These are phyloP conservation scores for Misgurnus anguillicaudatus DNA, from an alignment of 2,113 vertebrate genomes.

Conservation along the genomic window DNA sequence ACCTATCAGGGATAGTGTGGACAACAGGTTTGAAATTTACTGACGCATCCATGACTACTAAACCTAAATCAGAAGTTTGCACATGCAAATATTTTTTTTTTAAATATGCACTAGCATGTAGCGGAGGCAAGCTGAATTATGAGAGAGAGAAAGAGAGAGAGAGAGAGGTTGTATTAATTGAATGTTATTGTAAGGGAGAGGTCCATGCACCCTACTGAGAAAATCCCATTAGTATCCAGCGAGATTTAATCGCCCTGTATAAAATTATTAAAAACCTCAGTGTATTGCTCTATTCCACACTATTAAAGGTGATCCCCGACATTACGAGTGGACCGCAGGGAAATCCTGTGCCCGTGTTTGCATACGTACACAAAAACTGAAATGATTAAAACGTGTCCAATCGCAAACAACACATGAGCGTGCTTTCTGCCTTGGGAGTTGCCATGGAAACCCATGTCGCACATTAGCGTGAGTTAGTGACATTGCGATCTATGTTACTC, in stretches of 20 bases:
- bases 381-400: conserved; percentile 45
- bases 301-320: conserved; percentile 40
- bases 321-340: conserved; percentile 20
- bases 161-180: conserved; percentile 62
- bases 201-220: conserved; percentile 62
- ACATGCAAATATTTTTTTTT: too few species aligned
- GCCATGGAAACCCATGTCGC: conserved; percentile 60
- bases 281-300: conserved; percentile 59
- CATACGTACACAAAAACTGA: neutral
- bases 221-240: conserved; percentile 65
- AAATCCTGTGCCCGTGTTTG: neutral
- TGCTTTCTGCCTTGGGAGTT: conserved; percentile 51
- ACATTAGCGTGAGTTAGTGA: conserved; percentile 39
- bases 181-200: conserved; percentile 65
- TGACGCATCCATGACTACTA: too few species aligned
- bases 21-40: too few species aligned
- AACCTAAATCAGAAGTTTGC: too few species aligned
- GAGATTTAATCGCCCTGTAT: conserved; percentile 74
- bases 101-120: neutral
- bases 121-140: neutral
- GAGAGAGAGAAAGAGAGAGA: neutral
- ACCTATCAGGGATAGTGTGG: too few species aligned
- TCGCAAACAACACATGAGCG: conserved; percentile 30
- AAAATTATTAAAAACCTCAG: conserved; percentile 73
- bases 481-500: conserved; percentile 27